Evolutionary conservation across 2,797 vertebrate species (phyloP).

Genomic region (Sandelia bainsii): DNA sequence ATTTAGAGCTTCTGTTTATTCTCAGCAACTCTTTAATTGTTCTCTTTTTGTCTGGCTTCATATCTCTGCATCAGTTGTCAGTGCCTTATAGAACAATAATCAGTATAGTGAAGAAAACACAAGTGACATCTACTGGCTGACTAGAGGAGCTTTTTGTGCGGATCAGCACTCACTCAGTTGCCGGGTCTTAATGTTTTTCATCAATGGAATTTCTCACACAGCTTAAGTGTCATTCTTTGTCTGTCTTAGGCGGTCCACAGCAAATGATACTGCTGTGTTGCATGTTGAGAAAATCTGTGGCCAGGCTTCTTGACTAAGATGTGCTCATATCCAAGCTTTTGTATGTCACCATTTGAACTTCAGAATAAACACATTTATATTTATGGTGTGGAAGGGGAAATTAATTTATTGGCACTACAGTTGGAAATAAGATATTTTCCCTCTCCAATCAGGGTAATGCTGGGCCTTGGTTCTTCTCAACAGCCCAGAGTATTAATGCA

Average conservation of each 20-base stretch:
- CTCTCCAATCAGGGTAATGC: constrained; percentile 71
- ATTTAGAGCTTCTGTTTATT: background rate
- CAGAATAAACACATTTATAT: constrained; percentile 71
- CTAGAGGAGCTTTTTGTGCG: constrained; percentile 40
- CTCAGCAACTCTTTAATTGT: background rate
- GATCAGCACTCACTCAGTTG: background rate
- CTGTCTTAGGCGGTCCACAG: constrained; percentile 41
- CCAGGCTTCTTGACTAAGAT: constrained; percentile 48
- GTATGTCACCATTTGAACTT: constrained; percentile 64
- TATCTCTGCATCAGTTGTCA: constrained; percentile 7
- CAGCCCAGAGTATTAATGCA: constrained; percentile 73
- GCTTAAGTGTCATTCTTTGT: constrained; percentile 63
- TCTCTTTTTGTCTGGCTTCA: constrained; percentile 1
- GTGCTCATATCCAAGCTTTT: constrained; percentile 55
- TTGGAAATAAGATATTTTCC: constrained; percentile 69
- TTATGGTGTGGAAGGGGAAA: constrained; percentile 57
- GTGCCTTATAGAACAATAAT: constrained; percentile 26
- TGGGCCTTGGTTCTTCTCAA: constrained; percentile 58
- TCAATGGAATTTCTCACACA: constrained; percentile 70
- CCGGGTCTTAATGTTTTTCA: constrained; percentile 54
- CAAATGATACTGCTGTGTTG: constrained; percentile 56
- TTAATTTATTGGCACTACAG: constrained; percentile 70
- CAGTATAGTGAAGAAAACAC: constrained; percentile 59
- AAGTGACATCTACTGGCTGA: constrained; percentile 85
- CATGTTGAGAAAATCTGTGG: constrained; percentile 67